These are phyloP conservation scores for Ariopsis seemanni DNA, from an alignment of 2,113 vertebrate species.

Conservation along the genomic window DNA sequence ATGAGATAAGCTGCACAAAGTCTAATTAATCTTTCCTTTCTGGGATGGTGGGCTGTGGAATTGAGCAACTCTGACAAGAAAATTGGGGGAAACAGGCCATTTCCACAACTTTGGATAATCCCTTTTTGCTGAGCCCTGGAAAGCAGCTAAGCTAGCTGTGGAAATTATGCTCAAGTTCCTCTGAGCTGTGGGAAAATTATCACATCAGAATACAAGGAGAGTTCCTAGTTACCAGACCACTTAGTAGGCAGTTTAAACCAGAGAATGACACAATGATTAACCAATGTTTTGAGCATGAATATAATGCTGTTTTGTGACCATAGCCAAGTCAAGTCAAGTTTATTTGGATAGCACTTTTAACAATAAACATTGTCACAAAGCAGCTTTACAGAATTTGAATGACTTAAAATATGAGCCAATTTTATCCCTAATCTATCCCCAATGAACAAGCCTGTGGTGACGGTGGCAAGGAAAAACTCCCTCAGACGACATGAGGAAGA, in stretches of 20 bases:
- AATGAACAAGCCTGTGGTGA: too few species aligned
- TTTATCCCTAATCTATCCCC: too few species aligned
- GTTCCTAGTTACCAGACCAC: neutral
- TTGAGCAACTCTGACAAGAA: constrained; percentile 66
- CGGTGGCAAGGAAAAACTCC: too few species aligned
- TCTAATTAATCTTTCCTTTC: constrained; percentile 53
- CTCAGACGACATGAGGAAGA: too few species aligned
- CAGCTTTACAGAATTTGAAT: too few species aligned
- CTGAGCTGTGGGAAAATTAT: constrained; percentile 68
- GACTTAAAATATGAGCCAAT: too few species aligned
- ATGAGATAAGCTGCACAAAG: neutral
- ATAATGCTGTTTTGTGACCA: neutral
- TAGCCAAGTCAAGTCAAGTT: neutral
- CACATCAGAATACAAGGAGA: constrained; percentile 59
- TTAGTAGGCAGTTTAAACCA: neutral
- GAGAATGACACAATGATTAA: neutral
- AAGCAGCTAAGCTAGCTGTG: constrained; percentile 32
- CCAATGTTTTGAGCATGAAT: neutral
- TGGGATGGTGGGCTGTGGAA: constrained; percentile 59
- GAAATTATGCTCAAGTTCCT: constrained; percentile 51
- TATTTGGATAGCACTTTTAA: too few species aligned
- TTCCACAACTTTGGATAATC: constrained; percentile 70
- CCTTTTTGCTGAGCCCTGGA: constrained; percentile 53
- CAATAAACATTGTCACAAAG: too few species aligned
- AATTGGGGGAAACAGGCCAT: constrained; percentile 72